phyloP scores from a whole-genome alignment of 2,113 vertebrate species.

The Sceloporus undulatus region DNA sequence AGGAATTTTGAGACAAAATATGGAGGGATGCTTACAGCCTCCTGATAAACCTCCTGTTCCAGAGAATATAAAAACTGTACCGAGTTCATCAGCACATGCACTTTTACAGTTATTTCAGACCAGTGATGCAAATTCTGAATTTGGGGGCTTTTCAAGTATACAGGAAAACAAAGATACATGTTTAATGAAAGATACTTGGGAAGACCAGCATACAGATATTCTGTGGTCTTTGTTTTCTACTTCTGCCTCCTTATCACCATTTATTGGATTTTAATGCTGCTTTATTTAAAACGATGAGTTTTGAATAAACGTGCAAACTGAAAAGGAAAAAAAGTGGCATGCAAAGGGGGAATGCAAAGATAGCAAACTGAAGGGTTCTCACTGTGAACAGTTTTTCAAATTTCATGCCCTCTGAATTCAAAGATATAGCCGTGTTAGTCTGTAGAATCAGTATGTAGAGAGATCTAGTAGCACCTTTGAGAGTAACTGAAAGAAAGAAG shows the following conservation, averaged over 20 bases:
- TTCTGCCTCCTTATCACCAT: constrained; percentile 77
- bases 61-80: constrained; percentile 60
- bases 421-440: too few species aligned
- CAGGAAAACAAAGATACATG: constrained; percentile 57
- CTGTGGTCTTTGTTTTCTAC: constrained; percentile 72
- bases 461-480: too few species aligned
- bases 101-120: constrained; percentile 87
- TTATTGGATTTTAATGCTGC: constrained; percentile 79
- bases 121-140: constrained; percentile 86
- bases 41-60: constrained; percentile 52
- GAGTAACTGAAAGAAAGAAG: too few species aligned
- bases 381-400: too few species aligned
- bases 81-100: constrained; percentile 70
- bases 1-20: constrained; percentile 52
- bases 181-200: constrained; percentile 60
- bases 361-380: too few species aligned
- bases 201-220: constrained; percentile 65
- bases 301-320: constrained; percentile 49
- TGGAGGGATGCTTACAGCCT: constrained; percentile 49
- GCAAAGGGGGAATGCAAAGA: too few species aligned
- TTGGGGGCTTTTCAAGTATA: constrained; percentile 83
- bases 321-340: background rate
- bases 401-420: too few species aligned
- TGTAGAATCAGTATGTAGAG: too few species aligned
- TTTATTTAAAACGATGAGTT: constrained; percentile 68